phyloP scores from a whole-genome alignment of 1,140 invertebrate species.

The Euborellia annulipes region DNA sequence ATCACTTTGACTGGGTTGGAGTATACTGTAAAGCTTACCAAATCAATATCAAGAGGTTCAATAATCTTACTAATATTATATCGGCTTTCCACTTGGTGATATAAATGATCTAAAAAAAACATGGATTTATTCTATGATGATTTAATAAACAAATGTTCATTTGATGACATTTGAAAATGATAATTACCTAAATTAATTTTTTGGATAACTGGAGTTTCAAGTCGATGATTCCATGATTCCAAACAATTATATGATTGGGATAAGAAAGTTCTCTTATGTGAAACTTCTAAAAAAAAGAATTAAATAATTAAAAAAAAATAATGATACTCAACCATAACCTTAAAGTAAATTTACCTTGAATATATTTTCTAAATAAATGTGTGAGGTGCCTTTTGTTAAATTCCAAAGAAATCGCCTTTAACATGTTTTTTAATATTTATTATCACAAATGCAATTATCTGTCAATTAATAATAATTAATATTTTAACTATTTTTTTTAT shows the following conservation, averaged over 20 bases:
- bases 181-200: constrained; percentile 36
- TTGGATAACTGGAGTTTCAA: constrained; percentile 39
- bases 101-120: constrained; percentile 33
- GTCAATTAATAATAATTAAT: too few species aligned
- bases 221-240: constrained; percentile 44
- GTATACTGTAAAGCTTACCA: constrained; percentile 23
- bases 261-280: constrained; percentile 30
- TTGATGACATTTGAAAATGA: not conserved
- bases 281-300: not conserved
- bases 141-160: not conserved
- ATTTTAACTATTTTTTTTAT: too few species aligned
- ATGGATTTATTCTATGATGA: not conserved
- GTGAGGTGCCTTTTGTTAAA: too few species aligned
- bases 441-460: too few species aligned
- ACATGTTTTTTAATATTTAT: too few species aligned
- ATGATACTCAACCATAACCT: too few species aligned
- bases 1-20: not conserved
- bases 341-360: too few species aligned
- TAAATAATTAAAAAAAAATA: too few species aligned
- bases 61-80: constrained; percentile 33
- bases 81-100: constrained; percentile 42
- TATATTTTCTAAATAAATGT: too few species aligned
- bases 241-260: constrained; percentile 48
- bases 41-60: constrained; percentile 54
- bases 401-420: too few species aligned